Evolutionary conservation across 2,797 vertebrate genomes (phyloP).

Genomic region (Aotus griseimembra): DNA sequence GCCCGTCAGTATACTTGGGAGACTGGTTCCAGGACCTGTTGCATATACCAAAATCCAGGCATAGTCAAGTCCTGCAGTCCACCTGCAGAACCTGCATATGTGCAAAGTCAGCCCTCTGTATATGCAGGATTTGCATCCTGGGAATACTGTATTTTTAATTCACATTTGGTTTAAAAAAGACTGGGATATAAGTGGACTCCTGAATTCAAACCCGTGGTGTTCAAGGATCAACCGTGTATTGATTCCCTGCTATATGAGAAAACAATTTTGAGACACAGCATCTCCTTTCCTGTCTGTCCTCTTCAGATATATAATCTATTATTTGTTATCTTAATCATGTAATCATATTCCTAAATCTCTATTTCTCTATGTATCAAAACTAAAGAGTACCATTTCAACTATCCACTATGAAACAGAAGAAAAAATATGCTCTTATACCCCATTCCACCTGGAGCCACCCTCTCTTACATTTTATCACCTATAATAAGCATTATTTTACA

Average conservation of each 20-base stretch:
- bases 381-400: neutral
- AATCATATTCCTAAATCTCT: neutral
- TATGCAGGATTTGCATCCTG: neutral
- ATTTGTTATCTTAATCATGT: neutral
- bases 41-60: neutral
- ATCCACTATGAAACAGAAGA: neutral
- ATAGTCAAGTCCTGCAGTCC: neutral
- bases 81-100: neutral
- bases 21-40: neutral
- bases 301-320: neutral
- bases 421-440: neutral
- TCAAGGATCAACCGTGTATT: neutral
- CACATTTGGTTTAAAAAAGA: neutral
- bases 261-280: neutral
- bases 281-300: neutral
- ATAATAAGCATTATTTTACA: neutral
- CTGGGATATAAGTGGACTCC: neutral
- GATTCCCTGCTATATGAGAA: neutral
- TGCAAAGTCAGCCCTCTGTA: neutral
- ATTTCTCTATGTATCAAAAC: neutral
- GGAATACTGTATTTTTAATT: neutral
- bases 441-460: neutral
- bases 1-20: neutral
- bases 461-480: neutral
- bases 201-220: neutral